Evolutionary conservation across 92 coral and sea anemone genomes (phyloP), one percentile per base, ranked within the genome.

Genomic region (Parazoanthus darwini): DNA sequence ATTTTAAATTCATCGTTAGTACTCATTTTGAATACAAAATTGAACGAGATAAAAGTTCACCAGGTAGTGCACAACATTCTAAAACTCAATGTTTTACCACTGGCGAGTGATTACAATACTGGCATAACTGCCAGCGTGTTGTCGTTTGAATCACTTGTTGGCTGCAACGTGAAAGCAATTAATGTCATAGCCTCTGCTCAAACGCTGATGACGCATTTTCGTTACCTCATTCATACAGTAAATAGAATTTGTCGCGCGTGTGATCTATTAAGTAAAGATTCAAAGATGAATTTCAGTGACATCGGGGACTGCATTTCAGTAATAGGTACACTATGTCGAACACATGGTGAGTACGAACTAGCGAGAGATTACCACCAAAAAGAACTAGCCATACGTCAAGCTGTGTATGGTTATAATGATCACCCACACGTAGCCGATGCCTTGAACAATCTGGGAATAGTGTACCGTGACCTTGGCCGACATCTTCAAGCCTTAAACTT

Each of bases 291-390:
- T 6, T 23, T 76, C 14, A 37, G 54, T 36, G 46, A 67, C 39
- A 80, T 91, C 37, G 89, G 90, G 4, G 88, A 80, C 25, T 87
- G 86, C 3, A 74, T 86, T 51, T 86, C 74, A 48, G 74, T 79
- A 33, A 46, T 91, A 9, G 93, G 93, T 4, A 8, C 66, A 44
- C 33, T 82, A 29, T 42, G 88, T 46, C 77, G 23, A 25, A 39
- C 26, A 5, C 44, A 39, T 14, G 91, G 91, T 76, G 73, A 91
- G 44, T 65, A 75, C 74, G 78, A 82, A 50, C 37, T 39, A 9
- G 93, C 93, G 36, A 87, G 39, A 85, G 46, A 88, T 44, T 88
- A 37, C 26, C 78, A 26, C 16, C 50, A 80, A 15, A 0, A 38
- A 8, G 91, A 85, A 25, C 29, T 82, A 38, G 26, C 20, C 10